Evolutionary conservation across 2,888 invertebrate species (phyloP).

Genomic region (Eilema depressum): DNA sequence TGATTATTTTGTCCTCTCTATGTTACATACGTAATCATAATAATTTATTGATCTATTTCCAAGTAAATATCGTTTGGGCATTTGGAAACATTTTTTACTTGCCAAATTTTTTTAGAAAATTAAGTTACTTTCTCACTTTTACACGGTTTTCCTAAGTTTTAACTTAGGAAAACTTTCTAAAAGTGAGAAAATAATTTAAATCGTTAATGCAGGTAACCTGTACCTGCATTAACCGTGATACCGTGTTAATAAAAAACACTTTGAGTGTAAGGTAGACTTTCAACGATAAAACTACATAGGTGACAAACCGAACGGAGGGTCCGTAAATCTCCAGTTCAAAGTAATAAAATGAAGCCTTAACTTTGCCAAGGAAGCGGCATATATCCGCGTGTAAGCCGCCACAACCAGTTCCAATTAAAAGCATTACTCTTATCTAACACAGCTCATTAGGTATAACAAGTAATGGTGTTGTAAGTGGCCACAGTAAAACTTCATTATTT

Average conservation of each 20-base stretch:
- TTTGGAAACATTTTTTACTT: no score
- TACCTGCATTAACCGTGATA: no score
- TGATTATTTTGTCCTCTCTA: no score
- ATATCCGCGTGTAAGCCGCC: constrained; percentile 35
- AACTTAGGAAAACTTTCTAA: no score
- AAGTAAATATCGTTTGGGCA: no score
- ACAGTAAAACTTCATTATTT: constrained; percentile 76
- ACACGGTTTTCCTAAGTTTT: no score
- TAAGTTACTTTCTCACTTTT: no score
- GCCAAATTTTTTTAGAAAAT: no score
- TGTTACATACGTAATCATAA: no score
- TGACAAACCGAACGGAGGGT: neutral
- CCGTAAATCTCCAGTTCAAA: constrained; percentile 24
- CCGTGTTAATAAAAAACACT: neutral
- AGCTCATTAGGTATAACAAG: constrained; percentile 75
- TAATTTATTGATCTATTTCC: no score
- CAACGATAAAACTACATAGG: neutral
- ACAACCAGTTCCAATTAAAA: constrained; percentile 68
- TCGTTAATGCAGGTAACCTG: neutral
- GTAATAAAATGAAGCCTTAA: constrained; percentile 38
- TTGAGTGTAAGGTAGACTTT: neutral
- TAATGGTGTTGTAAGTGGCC: constrained; percentile 74
- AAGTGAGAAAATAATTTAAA: neutral
- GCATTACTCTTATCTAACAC: constrained; percentile 75
- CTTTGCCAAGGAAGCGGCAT: constrained; percentile 26